phyloP scores from a whole-genome alignment of 2,888 invertebrate genomes.

The Abrostola triplasia region DNA sequence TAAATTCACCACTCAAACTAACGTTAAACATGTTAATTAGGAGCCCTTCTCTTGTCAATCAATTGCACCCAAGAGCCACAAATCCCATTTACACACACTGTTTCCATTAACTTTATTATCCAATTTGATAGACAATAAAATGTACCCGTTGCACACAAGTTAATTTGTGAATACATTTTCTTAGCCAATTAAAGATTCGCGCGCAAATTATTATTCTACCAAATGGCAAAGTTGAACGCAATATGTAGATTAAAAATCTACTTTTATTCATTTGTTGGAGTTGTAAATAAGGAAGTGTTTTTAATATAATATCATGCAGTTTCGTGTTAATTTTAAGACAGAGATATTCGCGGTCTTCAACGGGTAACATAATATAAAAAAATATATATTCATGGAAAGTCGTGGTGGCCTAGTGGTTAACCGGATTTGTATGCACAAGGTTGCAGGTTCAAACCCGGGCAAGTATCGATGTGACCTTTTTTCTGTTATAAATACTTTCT shows the following conservation, averaged over 20 bases:
- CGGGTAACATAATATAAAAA: too few relatives aligned
- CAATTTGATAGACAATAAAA: conserved; percentile 31
- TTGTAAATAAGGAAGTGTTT: conserved; percentile 14
- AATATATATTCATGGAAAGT: too few relatives aligned
- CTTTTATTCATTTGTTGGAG: neutral
- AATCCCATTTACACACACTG: neutral
- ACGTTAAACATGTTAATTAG: too few relatives aligned
- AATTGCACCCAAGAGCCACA: neutral
- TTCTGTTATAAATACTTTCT: too few relatives aligned
- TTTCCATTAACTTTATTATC: conserved; percentile 26
- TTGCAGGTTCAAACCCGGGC: too few relatives aligned
- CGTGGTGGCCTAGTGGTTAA: too few relatives aligned
- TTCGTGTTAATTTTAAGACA: neutral
- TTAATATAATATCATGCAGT: neutral
- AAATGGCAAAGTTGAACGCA: conserved; percentile 47
- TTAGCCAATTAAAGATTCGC: conserved; percentile 18
- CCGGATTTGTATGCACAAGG: too few relatives aligned
- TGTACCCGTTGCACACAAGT: conserved; percentile 24
- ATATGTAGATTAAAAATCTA: conserved; percentile 13
- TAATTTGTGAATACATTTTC: conserved; percentile 30
- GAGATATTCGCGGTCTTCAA: neutral
- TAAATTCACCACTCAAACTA: too few relatives aligned
- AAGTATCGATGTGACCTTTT: too few relatives aligned
- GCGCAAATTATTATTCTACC: conserved; percentile 33
- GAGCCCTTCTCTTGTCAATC: neutral